Percentiles rank a stretch among this genome's conserved stretches.
Conservation (phyloP, 37 sponge, comb jelly and placozoan species). For the Halichondria panicea region DNA sequence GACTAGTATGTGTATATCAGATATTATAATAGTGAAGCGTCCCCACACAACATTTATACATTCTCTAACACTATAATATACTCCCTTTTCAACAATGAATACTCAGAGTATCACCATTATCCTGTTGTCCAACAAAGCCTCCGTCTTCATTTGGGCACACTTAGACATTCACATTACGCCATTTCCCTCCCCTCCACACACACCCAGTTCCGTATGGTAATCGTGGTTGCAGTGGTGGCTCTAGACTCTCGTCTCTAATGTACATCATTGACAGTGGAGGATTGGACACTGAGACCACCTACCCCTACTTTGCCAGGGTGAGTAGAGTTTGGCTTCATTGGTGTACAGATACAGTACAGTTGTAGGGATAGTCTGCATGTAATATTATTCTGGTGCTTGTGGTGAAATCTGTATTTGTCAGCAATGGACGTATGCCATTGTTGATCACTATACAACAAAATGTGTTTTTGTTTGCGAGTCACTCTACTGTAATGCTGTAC, state of each 20-base stretch:
- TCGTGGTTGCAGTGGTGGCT: conserved; percentile 92
- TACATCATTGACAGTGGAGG: conserved; percentile 75
- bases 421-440: background rate
- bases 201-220: conserved; percentile 71
- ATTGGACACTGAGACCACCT: conserved; percentile 74
- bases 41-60: too few species aligned
- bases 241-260: conserved; percentile 70
- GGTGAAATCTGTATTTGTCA: background rate
- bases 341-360: background rate
- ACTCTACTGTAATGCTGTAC: too few species aligned
- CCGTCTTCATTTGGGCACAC: too few species aligned
- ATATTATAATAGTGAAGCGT: too few species aligned
- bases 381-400: background rate
- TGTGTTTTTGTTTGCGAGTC: too few species aligned
- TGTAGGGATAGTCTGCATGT: too few species aligned
- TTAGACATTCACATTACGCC: background rate
- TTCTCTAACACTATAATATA: too few species aligned
- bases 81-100: too few species aligned
- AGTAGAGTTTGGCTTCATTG: background rate
- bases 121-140: too few species aligned
- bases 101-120: too few species aligned
- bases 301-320: conserved; percentile 86
- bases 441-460: too few species aligned
- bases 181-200: background rate
- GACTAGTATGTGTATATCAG: too few species aligned